Conservation (phyloP, 1,140 invertebrate genomes). For the Cydia splendana region DNA sequence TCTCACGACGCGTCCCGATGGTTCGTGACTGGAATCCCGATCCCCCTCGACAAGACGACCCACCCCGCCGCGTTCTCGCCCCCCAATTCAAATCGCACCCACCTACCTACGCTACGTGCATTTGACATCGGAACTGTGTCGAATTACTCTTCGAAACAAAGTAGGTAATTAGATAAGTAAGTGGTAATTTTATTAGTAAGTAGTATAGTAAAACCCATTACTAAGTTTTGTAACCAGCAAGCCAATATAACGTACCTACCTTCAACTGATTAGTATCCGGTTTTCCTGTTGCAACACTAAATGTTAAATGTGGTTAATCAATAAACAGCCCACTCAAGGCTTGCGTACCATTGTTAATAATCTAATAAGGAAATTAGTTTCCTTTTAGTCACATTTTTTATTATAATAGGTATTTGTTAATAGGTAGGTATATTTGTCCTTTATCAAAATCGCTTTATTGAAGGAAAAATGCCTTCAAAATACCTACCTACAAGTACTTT, state of each 20-base stretch:
- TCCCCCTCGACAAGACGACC: constrained; percentile 36
- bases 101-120: neutral
- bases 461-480: neutral
- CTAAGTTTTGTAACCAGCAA: constrained; percentile 10
- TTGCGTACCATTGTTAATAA: constrained; percentile 9
- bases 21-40: constrained; percentile 58
- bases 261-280: neutral
- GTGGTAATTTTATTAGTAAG: neutral
- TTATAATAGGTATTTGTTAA: neutral
- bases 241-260: neutral
- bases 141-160: neutral
- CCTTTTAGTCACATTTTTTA: neutral
- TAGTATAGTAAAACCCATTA: constrained; percentile 5
- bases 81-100: constrained; percentile 6
- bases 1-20: constrained; percentile 57
- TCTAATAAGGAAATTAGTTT: constrained; percentile 6
- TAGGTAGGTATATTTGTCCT: too few relatives aligned
- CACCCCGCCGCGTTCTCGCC: constrained; percentile 36
- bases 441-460: neutral
- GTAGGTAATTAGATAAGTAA: neutral
- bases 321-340: constrained; percentile 7
- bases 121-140: neutral
- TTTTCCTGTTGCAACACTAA: constrained; percentile 11
- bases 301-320: constrained; percentile 23
- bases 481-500: too few relatives aligned